Conservation (phyloP, 2,113 vertebrate species). For the Ploceus nigricollis region DNA sequence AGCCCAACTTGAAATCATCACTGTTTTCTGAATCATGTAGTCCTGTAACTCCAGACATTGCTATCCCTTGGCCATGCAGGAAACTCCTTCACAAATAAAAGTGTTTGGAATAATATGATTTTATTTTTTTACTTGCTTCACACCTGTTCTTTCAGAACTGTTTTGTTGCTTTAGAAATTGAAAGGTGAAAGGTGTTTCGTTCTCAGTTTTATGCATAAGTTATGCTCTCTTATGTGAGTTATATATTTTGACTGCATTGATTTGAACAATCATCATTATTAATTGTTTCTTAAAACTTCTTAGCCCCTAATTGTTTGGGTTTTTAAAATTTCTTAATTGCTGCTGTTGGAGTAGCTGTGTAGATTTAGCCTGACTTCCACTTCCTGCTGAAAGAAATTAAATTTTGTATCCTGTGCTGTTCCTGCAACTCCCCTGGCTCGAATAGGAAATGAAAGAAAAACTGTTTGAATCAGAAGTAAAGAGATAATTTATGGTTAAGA, state of each 20-base stretch:
- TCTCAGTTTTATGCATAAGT: neutral
- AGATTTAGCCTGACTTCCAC: neutral
- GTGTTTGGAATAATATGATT: neutral
- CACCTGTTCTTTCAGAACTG: neutral
- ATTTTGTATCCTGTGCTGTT: neutral
- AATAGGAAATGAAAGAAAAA: neutral
- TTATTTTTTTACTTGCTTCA: constrained; percentile 11
- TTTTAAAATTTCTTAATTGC: neutral
- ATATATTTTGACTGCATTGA: neutral
- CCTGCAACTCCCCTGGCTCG: neutral
- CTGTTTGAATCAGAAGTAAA: neutral
- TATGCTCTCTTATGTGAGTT: neutral
- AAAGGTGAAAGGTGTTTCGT: neutral
- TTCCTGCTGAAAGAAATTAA: neutral
- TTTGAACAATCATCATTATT: neutral
- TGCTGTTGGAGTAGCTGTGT: neutral
- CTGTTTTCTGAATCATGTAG: neutral
- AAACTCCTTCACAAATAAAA: constrained; percentile 29
- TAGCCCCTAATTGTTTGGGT: neutral
- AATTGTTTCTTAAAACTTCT: neutral
- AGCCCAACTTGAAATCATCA: neutral
- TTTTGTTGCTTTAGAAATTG: neutral
- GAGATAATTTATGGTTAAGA: neutral
- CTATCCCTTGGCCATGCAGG: neutral
- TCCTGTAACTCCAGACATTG: neutral